Evolutionary conservation across 2,888 invertebrate genomes (phyloP), one percentile per base, ranked within the genome.

Genomic region (Spodoptera littoralis): DNA sequence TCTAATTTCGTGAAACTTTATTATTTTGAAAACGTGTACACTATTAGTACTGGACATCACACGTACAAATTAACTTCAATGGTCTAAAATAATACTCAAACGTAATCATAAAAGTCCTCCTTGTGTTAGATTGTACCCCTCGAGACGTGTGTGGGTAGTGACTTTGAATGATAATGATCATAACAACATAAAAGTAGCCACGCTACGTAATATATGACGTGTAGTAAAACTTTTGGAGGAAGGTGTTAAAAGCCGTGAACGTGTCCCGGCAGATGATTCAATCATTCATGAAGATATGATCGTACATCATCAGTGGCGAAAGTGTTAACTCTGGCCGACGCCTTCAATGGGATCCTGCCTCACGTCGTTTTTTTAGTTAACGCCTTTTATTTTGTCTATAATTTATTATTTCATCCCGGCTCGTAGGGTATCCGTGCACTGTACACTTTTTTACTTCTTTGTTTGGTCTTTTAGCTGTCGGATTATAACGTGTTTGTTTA

Each of bases 191-290:
- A 93, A 93, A 92, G 92, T 92, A 88, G 91, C 90, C 89, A 92
- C 85, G 84, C 86, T 80, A 82, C 89, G 89, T 92, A 89, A 92
- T 92, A 93, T 93, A 93, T 90, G 91, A 91, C 85, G 88, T 83
- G 91, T 88, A 88, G 92, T 93, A 93, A 93, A 94, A 91, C 90
- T 92, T 92, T 90, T 87, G 86, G 90, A 92, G 88, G 92, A 90
- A 93, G 94, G 93, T 92, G 93, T 94, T 92, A 94, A 94, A 93
- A 93, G 93, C 88, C 84, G 86, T 84, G 91, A 88, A 92, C 92
- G 92, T 93, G 93, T 93, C 92, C 80, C 87, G 88, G 87, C 87
- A 89, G 91, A 93, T 90, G 91, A 94, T 93, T 93, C 93, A 91
- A 94, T 94, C 93, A 93, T 92, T 94, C 93, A 93, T 91, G 86